phyloP scores from a whole-genome alignment of 2,888 invertebrate genomes.

The Laothoe populi region DNA sequence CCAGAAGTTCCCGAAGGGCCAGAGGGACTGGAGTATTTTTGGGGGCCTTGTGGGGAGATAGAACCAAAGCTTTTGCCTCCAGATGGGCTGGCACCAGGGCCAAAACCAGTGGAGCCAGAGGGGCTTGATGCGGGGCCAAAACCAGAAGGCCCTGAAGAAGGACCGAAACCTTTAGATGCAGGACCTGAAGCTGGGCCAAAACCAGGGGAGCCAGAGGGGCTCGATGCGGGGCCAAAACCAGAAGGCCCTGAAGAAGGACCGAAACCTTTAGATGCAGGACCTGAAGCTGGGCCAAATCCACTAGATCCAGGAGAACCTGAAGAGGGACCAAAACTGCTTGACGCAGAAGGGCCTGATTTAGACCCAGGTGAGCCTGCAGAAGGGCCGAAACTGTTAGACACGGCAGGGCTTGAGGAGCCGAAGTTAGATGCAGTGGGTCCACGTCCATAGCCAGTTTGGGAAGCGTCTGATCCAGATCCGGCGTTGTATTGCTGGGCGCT shows the following conservation, averaged over 20 bases:
- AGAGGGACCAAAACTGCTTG: neutral
- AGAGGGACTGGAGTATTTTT: neutral
- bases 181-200: neutral
- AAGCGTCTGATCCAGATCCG: conserved; percentile 34
- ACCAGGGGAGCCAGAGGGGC: conserved; percentile 29
- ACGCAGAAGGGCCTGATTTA: conserved; percentile 28
- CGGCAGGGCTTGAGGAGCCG: conserved; percentile 26
- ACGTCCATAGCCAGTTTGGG: conserved; percentile 11
- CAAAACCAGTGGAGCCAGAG: conserved; percentile 32
- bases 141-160: conserved; percentile 25
- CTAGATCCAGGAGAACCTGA: neutral
- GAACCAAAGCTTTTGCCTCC: conserved; percentile 32
- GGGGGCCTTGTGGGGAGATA: conserved; percentile 26
- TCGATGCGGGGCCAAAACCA: conserved; percentile 4
- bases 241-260: conserved; percentile 26
- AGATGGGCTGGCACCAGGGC: conserved; percentile 38
- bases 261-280: conserved; percentile 32
- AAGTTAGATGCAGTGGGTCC: conserved; percentile 2
- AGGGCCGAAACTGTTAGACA: neutral
- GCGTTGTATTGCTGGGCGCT: conserved; percentile 47
- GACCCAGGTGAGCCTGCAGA: conserved; percentile 29
- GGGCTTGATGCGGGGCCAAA: neutral
- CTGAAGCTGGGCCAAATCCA: neutral
- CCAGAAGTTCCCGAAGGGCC: conserved; percentile 26
- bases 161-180: conserved; percentile 33